phyloP scores from a whole-genome alignment of 1,140 invertebrate species.

The Oedothorax gibbosus region DNA sequence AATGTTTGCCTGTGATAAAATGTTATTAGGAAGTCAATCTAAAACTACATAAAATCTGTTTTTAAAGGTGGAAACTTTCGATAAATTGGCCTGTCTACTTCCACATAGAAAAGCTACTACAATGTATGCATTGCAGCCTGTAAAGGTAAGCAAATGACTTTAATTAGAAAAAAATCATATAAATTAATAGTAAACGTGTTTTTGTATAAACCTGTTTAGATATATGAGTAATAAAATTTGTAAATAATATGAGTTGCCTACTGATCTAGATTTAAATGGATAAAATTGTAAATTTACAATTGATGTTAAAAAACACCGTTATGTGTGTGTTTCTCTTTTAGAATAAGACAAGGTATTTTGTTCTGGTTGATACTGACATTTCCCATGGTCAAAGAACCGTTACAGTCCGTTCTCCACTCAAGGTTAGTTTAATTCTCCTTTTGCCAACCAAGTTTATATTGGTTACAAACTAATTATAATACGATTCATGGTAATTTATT shows the following conservation, averaged over 20 bases:
- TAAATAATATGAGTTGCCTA: neutral
- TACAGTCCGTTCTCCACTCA: slow-evolving; percentile 79
- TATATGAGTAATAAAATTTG: neutral
- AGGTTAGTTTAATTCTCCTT: slow-evolving; percentile 71
- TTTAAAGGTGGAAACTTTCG: slow-evolving; percentile 74
- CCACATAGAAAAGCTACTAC: slow-evolving; percentile 78
- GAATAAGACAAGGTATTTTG: slow-evolving; percentile 77
- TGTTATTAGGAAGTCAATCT: neutral
- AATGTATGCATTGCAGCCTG: slow-evolving; percentile 78
- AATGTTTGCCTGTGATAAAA: neutral
- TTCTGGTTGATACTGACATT: slow-evolving; percentile 76
- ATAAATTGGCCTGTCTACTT: slow-evolving; percentile 78
- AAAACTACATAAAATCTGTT: too few relatives aligned
- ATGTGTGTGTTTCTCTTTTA: slow-evolving; percentile 63
- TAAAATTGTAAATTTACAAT: neutral
- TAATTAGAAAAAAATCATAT: neutral
- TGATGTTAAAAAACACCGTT: neutral
- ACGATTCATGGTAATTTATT: neutral
- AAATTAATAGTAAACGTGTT: neutral
- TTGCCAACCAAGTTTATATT: neutral
- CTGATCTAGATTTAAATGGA: too few relatives aligned
- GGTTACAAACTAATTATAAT: neutral
- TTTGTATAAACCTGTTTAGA: neutral
- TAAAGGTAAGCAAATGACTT: slow-evolving; percentile 68
- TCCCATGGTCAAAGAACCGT: slow-evolving; percentile 76